Evolutionary conservation across 2,797 vertebrate genomes (phyloP).

Genomic region (Rhinogobio ventralis): DNA sequence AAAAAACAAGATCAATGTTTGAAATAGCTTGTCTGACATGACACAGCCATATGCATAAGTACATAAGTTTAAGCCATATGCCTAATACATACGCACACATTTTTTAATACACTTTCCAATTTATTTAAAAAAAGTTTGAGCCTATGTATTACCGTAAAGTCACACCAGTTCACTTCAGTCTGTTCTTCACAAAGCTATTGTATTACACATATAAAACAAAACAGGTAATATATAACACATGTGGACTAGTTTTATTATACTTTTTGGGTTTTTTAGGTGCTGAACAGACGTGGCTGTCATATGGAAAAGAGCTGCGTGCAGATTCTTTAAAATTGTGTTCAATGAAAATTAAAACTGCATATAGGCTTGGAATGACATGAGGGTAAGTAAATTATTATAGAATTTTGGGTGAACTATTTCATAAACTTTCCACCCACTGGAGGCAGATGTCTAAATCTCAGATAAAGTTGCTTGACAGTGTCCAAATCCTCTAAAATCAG

Average conservation of each 20-base stretch:
- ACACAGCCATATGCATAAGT: neutral
- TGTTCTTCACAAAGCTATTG: neutral
- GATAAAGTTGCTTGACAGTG: slow-evolving; percentile 7
- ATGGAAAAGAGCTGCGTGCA: neutral
- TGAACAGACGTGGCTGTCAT: neutral
- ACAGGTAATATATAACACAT: neutral
- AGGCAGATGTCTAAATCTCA: slow-evolving; percentile 17
- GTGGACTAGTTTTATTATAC: neutral
- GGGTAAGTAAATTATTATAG: neutral
- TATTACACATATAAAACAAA: neutral
- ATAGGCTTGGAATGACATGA: neutral
- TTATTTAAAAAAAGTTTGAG: neutral
- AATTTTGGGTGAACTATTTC: neutral
- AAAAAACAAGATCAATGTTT: neutral
- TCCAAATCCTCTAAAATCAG: slow-evolving; percentile 25
- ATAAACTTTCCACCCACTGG: slow-evolving; percentile 1
- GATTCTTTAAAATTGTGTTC: neutral
- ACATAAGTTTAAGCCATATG: too few relatives aligned
- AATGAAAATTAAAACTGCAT: neutral
- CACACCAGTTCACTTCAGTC: neutral
- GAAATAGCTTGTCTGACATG: neutral
- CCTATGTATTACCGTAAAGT: neutral
- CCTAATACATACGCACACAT: neutral
- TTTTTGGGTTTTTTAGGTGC: neutral
- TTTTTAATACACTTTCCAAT: neutral